Evolutionary conservation across 92 coral and sea anemone species (phyloP).

Genomic region (Phenganax subtilis): DNA sequence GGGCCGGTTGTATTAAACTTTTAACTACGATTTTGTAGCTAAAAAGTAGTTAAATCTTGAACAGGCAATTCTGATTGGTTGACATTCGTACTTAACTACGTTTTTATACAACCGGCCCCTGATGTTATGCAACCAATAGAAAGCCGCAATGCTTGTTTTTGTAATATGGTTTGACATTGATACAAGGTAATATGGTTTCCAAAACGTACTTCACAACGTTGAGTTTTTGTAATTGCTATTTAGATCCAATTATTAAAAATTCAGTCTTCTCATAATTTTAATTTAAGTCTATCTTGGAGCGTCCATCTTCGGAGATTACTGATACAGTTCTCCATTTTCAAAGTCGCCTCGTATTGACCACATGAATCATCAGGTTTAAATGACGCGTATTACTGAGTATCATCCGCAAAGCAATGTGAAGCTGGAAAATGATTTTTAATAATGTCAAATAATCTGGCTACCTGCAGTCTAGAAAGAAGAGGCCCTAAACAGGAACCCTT

Average conservation of each 20-base stretch:
- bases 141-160: not conserved
- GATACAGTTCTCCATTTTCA: slow-evolving; percentile 14
- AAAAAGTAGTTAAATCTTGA: too few species aligned
- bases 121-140: not conserved
- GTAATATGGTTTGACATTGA: not conserved
- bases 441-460: not conserved
- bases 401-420: slow-evolving; percentile 11
- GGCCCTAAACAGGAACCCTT: slow-evolving; percentile 8
- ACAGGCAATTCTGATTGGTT: too few species aligned
- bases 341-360: not conserved
- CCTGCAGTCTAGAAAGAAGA: not conserved
- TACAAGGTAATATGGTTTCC: too few species aligned
- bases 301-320: not conserved
- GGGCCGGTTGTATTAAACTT: too few species aligned
- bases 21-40: too few species aligned
- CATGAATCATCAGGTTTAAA: not conserved
- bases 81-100: too few species aligned
- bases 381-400: not conserved
- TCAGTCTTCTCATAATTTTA: not conserved
- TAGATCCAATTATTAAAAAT: slow-evolving; percentile 18
- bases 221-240: slow-evolving; percentile 10
- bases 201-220: not conserved
- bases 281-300: not conserved
- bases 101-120: not conserved
- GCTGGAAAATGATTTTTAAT: not conserved